Conservation (phyloP, 37 sponge, comb jelly and placozoan species). For the Cliona cf. orientalis region DNA sequence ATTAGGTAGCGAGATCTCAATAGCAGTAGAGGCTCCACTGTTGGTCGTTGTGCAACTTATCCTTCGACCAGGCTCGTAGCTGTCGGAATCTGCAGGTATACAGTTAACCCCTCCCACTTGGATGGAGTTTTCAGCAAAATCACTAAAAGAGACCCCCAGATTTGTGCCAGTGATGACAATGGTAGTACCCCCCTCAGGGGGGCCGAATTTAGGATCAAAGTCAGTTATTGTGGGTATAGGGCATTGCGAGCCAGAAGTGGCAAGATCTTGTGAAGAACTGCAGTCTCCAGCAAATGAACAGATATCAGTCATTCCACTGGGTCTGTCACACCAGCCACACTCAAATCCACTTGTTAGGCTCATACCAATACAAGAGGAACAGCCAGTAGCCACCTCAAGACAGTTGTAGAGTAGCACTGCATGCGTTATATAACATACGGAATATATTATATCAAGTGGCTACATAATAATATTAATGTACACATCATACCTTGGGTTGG, state of each 20-base stretch:
- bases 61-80: no score
- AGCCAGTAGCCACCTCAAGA: conserved; percentile 7
- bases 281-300: conserved; percentile 29
- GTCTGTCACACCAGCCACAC: conserved; percentile 64
- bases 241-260: conserved; percentile 13
- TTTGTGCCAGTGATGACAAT: conserved; percentile 73
- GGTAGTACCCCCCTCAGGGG: conserved; percentile 67
- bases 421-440: no score
- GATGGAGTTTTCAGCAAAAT: conserved; percentile 5
- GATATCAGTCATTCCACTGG: background rate
- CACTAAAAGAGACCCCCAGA: conserved; percentile 53
- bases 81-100: no score
- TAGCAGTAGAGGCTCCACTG: no score
- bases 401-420: conserved; percentile 49
- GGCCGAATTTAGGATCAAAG: conserved; percentile 59
- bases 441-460: no score
- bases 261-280: background rate
- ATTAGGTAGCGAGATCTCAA: no score
- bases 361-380: conserved; percentile 47
- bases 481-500: background rate
- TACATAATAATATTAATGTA: background rate
- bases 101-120: background rate
- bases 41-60: no score
- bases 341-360: conserved; percentile 22
- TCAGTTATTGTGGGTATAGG: conserved; percentile 38